A percentile compares a stretch with the other conserved stretches of the same genome.
phyloP scores from a whole-genome alignment of 2,888 invertebrate species.

The Thereva nobilitata region DNA sequence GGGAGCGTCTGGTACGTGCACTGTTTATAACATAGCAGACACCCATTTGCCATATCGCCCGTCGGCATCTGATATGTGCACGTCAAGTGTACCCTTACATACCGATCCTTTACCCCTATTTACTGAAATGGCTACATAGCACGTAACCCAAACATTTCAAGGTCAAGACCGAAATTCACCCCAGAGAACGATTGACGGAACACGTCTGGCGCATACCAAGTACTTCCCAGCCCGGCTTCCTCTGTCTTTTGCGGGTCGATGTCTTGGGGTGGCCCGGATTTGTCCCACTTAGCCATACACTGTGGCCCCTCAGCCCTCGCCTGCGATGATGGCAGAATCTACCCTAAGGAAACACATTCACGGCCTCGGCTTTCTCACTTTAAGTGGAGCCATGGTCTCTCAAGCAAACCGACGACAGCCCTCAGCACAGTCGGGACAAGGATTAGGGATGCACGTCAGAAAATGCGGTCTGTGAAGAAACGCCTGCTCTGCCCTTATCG shows the following conservation, averaged over 20 bases:
- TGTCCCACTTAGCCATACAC: constrained; percentile 20
- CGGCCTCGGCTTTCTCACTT: constrained; percentile 19
- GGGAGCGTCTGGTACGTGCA: constrained; percentile 11
- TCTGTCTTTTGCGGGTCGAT: constrained; percentile 5
- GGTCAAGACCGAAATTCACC: constrained; percentile 38
- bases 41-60: constrained; percentile 17
- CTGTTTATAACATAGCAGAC: background rate
- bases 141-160: constrained; percentile 37
- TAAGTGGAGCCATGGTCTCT: constrained; percentile 17
- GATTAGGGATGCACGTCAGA: constrained; percentile 28
- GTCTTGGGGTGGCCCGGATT: constrained; percentile 23
- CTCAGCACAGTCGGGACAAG: constrained; percentile 14
- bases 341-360: constrained; percentile 21
- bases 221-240: constrained; percentile 4
- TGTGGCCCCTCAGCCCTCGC: constrained; percentile 1
- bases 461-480: constrained; percentile 28
- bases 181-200: constrained; percentile 32
- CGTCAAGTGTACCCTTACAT: constrained; percentile 12
- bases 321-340: constrained; percentile 14
- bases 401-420: constrained; percentile 8
- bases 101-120: constrained; percentile 4
- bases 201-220: constrained; percentile 38
- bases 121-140: constrained; percentile 28
- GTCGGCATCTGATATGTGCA: constrained; percentile 20
- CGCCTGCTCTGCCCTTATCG: constrained; percentile 11